Evolutionary conservation across 2,888 invertebrate genomes (phyloP), one percentile per base, ranked within the genome.

Genomic region (Argyra leucocephala): DNA sequence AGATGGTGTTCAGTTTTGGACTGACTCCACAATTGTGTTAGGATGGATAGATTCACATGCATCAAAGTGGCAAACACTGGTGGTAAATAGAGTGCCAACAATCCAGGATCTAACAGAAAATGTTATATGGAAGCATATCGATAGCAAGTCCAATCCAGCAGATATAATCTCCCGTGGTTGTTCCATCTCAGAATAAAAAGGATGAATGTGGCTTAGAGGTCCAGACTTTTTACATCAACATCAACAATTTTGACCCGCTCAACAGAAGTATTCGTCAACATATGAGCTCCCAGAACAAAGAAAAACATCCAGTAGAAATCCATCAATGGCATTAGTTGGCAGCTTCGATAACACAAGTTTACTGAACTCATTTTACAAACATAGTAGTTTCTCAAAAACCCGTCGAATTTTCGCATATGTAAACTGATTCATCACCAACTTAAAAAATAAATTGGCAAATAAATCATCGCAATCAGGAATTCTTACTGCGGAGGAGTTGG

Each of bases 121-220:
- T 7, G 61, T 59, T 6, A 65, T 62, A 23, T 76, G 74, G 75
- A 62, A 64, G 57, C 72, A 75, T 63, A 71, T 75, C 0, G 57
- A 66, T n/a, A 70, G 72, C 9, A 64, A 67, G 23, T 64, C 70
- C 6, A 76, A 76, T 64, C 73, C 74, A 0, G 74, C 74, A 18
- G 74, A 75, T 66, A 70, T 72, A 15, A 69, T 73, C 1, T 75
- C 74, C 0, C 63, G 75, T 37, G 76, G 75, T 62, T 48, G n/a
- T n/a, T n/a, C n/a, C n/a, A n/a, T n/a, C n/a, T n/a, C n/a, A n/a
- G 60, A 64, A 21, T 4, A 60, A 22, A 22, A n/a, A 22, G 24
- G 60, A 22, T 60, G 31, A 37, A 60, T 31, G 15, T 64, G 64
- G 57, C 62, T 57, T 12, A 22, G 2, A 36, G 64, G 64, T 57